Base-by-base conservation (phyloP, 2,888 invertebrate genomes). In the Miltochrista miniata region DNA sequence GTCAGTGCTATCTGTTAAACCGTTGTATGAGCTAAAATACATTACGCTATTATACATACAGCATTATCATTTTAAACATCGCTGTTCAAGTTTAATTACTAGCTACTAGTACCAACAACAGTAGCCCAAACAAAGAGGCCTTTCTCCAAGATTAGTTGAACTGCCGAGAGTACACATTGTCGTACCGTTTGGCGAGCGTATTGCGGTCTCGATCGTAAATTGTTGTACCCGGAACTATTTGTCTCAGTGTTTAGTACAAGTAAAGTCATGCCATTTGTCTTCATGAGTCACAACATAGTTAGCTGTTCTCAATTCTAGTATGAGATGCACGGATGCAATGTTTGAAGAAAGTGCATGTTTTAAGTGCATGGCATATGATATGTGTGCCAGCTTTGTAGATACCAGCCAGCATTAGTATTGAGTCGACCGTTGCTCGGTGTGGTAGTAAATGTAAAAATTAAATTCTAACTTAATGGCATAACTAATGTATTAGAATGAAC, bases 201-300 rank as follows among this genome's bases (percentile, higher is more conserved):
- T 41, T 50, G 39, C 33, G 3, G 14, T 45, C 37, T 47, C n/a
- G 50, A 12, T 51, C 48, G 45, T 63, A 62, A 62, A 62, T 62
- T 15, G 5, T 35, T 38, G 50, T 48, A 46, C 40, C 51, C 46
- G 31, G 54, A 40, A 61, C 42, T 45, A 31, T 50, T 45, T 35
- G 35, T 34, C 44, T 12, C 30, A 44, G 34, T 44, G 49, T 44
- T 49, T 44, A 44, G 29, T 39, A 31, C 13, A 4, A 24, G 33
- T n/a, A 48, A 33, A 43, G 29, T 29, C 33, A 15, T 24, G n/a
- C n/a, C n/a, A n/a, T n/a, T n/a, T n/a, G n/a, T 14, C 18, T 12
- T 48, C 7, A 24, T n/a, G 10, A 15, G 18, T 38, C 7, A 15
- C 15, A 2, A 35, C 7, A 13, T 24, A 24, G n/a, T n/a, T 9